A percentile compares a stretch with the other conserved stretches of the same genome.
phyloP scores from a whole-genome alignment of 1,140 invertebrate species.

The Macrotrachela quadricornifera region DNA sequence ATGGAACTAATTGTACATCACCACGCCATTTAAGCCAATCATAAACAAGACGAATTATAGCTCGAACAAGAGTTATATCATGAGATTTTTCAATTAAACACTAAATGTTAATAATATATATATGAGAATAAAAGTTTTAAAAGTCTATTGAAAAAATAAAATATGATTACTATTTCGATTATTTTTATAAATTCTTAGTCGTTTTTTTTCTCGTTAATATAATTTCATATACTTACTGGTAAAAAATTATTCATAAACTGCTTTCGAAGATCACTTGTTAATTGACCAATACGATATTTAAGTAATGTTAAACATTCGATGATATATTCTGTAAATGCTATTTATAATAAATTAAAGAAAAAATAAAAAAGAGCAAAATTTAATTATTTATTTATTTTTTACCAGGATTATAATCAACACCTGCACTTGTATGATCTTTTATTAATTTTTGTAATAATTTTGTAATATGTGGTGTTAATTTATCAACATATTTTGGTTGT shows the following conservation, averaged over 20 bases:
- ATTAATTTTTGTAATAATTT: constrained; percentile 66
- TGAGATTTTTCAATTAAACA: constrained; percentile 4
- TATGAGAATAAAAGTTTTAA: too few species aligned
- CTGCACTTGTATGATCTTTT: constrained; percentile 46
- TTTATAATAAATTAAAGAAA: background rate
- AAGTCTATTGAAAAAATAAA: too few species aligned
- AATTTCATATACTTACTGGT: too few species aligned
- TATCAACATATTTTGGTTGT: constrained; percentile 66
- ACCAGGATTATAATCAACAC: background rate
- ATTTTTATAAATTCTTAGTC: too few species aligned
- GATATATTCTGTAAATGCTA: constrained; percentile 45
- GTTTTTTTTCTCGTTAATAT: background rate
- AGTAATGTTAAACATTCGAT: constrained; percentile 72
- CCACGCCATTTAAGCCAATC: constrained; percentile 41
- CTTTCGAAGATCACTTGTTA: constrained; percentile 83
- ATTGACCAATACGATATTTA: constrained; percentile 73
- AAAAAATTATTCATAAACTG: constrained; percentile 77
- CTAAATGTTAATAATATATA: too few species aligned
- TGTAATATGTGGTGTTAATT: constrained; percentile 71
- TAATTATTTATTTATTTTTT: background rate
- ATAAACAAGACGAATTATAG: constrained; percentile 44
- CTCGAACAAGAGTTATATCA: constrained; percentile 4
- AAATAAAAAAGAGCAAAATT: background rate
- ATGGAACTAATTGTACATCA: constrained; percentile 47
- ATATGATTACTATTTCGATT: too few species aligned